Evolutionary conservation across 1,140 invertebrate genomes (phyloP).

Genomic region (Drosophila triauraria): DNA sequence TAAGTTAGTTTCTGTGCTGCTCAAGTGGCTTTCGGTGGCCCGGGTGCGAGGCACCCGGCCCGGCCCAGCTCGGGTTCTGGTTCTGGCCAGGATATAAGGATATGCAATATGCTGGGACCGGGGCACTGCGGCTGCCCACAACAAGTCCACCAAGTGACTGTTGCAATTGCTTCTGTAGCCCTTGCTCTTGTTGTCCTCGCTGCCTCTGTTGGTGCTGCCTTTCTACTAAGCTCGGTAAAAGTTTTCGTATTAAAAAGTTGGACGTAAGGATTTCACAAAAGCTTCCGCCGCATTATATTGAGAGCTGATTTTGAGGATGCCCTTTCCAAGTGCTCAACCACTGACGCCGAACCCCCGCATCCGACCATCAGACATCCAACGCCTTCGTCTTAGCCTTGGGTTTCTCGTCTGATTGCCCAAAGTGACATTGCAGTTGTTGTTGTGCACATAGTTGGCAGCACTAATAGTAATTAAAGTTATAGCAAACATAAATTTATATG

Average conservation of each 20-base stretch:
- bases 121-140: slow-evolving; percentile 62
- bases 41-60: slow-evolving; percentile 7
- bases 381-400: slow-evolving; percentile 44
- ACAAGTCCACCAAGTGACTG: slow-evolving; percentile 81
- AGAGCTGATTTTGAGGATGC: slow-evolving; percentile 78
- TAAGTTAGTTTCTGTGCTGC: slow-evolving; percentile 79
- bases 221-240: slow-evolving; percentile 74
- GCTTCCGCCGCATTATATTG: slow-evolving; percentile 81
- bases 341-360: slow-evolving; percentile 6
- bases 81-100: slow-evolving; percentile 44
- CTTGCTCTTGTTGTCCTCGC: slow-evolving; percentile 44
- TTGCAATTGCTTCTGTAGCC: slow-evolving; percentile 77
- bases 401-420: slow-evolving; percentile 72
- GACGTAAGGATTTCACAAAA: slow-evolving; percentile 83
- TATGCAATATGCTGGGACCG: slow-evolving; percentile 26
- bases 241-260: slow-evolving; percentile 84
- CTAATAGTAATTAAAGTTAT: slow-evolving; percentile 79
- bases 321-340: slow-evolving; percentile 21
- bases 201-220: slow-evolving; percentile 51
- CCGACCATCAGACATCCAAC: slow-evolving; percentile 12
- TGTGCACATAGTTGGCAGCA: slow-evolving; percentile 43
- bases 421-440: slow-evolving; percentile 66
- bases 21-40: slow-evolving; percentile 73
- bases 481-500: slow-evolving; percentile 68
- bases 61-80: not conserved